Conservation (phyloP, 2,113 vertebrate genomes). For the Lagenorhynchus albirostris region DNA sequence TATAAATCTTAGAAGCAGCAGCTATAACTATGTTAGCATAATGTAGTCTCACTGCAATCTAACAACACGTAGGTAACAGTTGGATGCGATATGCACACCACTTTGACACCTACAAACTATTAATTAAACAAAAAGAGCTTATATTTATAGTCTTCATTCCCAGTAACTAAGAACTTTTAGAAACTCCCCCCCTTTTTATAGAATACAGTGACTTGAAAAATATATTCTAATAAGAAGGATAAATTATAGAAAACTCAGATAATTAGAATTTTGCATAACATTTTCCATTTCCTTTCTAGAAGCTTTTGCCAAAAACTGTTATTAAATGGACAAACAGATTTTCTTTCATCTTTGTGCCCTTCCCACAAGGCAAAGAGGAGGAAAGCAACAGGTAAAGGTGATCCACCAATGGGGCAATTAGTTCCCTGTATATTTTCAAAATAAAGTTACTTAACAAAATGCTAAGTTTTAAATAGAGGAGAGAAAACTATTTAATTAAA, state of each 20-base stretch:
- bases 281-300: constrained; percentile 43
- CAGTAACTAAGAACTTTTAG: constrained; percentile 27
- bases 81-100: background rate
- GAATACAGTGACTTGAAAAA: constrained; percentile 8
- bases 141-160: background rate
- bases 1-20: constrained; percentile 8
- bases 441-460: constrained; percentile 18
- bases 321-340: constrained; percentile 47
- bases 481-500: background rate
- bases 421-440: background rate
- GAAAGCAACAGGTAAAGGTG: constrained; percentile 9
- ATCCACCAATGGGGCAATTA: background rate
- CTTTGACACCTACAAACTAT: background rate
- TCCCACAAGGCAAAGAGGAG: constrained; percentile 5
- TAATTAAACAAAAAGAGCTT: background rate
- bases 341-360: constrained; percentile 33
- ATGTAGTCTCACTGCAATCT: background rate
- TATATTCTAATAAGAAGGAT: background rate
- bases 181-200: background rate
- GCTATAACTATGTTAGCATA: background rate
- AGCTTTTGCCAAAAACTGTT: constrained; percentile 33
- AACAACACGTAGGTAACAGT: background rate
- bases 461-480: background rate
- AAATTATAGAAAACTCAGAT: constrained; percentile 14
- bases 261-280: constrained; percentile 19